Conservation (phyloP, 1,140 invertebrate species). For the Druon quercuslanigerum region DNA sequence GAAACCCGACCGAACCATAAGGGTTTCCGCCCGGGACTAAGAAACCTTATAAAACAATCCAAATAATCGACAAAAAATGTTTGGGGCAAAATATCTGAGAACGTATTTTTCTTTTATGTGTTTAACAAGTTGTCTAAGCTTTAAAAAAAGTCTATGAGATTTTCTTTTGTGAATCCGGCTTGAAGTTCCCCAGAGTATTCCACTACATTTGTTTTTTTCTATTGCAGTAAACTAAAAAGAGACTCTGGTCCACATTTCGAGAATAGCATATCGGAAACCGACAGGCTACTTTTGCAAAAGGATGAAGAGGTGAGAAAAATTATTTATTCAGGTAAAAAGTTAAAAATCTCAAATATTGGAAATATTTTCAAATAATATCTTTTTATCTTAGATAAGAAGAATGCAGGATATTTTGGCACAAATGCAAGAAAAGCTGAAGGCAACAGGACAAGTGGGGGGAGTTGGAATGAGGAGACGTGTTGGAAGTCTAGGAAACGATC, state of each 20-base stretch:
- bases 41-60: too few relatives aligned
- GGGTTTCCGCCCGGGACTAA: too few relatives aligned
- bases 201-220: constrained; percentile 31
- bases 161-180: too few relatives aligned
- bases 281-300: constrained; percentile 90
- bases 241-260: constrained; percentile 85
- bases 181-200: background rate
- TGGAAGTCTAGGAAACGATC: constrained; percentile 69
- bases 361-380: constrained; percentile 38
- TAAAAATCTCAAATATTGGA: constrained; percentile 7
- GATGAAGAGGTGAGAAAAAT: constrained; percentile 89
- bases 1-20: too few relatives aligned
- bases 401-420: constrained; percentile 98
- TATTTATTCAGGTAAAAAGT: constrained; percentile 28
- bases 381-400: constrained; percentile 84
- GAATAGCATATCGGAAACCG: constrained; percentile 88
- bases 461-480: constrained; percentile 67
- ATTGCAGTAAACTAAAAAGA: constrained; percentile 88
- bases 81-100: too few relatives aligned
- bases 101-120: too few relatives aligned
- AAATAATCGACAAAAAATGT: too few relatives aligned
- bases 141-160: too few relatives aligned
- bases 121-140: too few relatives aligned
- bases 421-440: constrained; percentile 97
- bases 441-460: constrained; percentile 79